A percentile compares a stretch with the other conserved stretches of the same genome.
Conservation (phyloP, 2,888 invertebrate species). For the Torymus texanus region DNA sequence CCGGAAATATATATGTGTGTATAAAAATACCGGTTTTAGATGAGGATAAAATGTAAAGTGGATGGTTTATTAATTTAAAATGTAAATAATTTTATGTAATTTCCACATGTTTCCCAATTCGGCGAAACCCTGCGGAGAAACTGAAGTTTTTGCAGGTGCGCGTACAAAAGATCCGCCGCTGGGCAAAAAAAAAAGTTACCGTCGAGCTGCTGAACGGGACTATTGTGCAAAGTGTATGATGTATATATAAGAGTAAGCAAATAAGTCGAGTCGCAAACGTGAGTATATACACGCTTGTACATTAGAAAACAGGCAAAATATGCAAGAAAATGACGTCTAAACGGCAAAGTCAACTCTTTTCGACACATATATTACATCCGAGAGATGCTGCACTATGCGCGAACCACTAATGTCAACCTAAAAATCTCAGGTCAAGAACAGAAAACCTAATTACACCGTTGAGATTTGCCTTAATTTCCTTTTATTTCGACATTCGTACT, state of each 20-base stretch:
- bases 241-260: conserved; percentile 19
- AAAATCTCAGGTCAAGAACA: too few relatives aligned
- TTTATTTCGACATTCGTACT: too few relatives aligned
- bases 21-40: neutral
- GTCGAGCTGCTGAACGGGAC: conserved; percentile 2
- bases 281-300: too few relatives aligned
- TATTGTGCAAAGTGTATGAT: conserved; percentile 14
- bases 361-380: too few relatives aligned
- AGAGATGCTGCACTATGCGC: too few relatives aligned
- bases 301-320: too few relatives aligned
- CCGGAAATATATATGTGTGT: too few relatives aligned
- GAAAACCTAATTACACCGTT: too few relatives aligned
- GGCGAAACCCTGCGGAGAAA: neutral
- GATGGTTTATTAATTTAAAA: conserved; percentile 47
- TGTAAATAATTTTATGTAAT: conserved; percentile 33
- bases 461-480: too few relatives aligned
- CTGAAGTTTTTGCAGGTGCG: neutral
- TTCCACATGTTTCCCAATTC: conserved; percentile 23
- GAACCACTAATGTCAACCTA: too few relatives aligned
- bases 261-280: conserved; percentile 1
- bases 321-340: too few relatives aligned
- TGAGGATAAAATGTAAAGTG: neutral
- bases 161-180: neutral
- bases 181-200: conserved; percentile 3
- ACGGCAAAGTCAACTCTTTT: too few relatives aligned